Base-by-base conservation (phyloP, 2,113 vertebrate species). In the Danio rerio region DNA sequence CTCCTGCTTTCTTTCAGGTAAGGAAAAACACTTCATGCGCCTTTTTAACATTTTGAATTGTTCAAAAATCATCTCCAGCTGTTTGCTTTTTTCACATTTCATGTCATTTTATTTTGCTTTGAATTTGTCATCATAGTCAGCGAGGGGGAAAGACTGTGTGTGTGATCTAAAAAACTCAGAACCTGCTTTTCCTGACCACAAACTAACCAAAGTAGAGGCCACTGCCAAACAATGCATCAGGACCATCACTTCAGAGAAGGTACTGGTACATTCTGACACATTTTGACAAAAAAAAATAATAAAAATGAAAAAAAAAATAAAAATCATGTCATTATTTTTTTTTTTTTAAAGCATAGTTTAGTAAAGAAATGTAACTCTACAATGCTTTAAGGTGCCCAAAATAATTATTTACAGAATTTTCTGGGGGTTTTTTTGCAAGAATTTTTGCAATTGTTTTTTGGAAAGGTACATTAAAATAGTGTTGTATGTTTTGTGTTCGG, bases 1-100 rank as follows among this genome's bases (percentile, higher is more conserved):
- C 90, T 75, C n/a, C 90, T 69, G 47, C 86, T 69, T 81, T 73
- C 2, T 82, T 77, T 40, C 91, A 92, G 92, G 93, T 93, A 90
- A 78, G 31, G 31, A 31, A 31, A 31, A 31, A 31, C 31, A 83
- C 82, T 12, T 21, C 0, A 45, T 74, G 62, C 21, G n/a, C 7
- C 49, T 16, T 58, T n/a, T 40, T 50, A 50, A 68, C 31, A 70
- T 59, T 31, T 31, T 31, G 31, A 42, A 43, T 43, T 13, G 31
- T 31, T 2, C 31, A 31, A 31, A 31, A 31, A 15, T 56, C 1
- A 31, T 31, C 31, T 15, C 11, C 6, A 13, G 31, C 31, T 31
- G 31, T 31, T 31, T 31, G 1, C 31, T 31, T 2, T 9, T 21
- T 31, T 20, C 18, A 31, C 8, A 31, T 31, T 31, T 47, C 0